Conservation (phyloP, 2,113 vertebrate species). For the Embiotoca jacksoni region DNA sequence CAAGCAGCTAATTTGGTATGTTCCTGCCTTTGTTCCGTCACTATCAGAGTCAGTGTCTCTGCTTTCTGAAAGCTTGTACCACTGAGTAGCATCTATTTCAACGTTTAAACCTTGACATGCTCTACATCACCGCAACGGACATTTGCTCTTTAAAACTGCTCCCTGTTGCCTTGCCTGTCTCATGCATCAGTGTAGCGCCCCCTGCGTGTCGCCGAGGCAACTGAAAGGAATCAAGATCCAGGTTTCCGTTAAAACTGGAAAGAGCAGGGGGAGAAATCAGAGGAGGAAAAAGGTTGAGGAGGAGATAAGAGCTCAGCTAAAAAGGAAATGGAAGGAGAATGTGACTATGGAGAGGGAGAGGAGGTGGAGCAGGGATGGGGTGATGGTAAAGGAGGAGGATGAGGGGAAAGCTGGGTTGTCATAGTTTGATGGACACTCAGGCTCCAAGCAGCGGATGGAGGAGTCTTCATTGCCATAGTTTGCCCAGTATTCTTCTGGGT, state of each 20-base stretch:
- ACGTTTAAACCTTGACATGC: constrained; percentile 30
- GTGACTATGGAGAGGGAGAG: constrained; percentile 59
- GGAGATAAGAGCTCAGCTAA: constrained; percentile 76
- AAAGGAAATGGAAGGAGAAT: constrained; percentile 80
- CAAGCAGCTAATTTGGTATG: constrained; percentile 13
- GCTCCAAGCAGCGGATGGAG: constrained; percentile 83
- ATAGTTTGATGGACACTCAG: constrained; percentile 80
- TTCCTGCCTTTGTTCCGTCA: constrained; percentile 26
- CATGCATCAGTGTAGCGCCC: constrained; percentile 54
- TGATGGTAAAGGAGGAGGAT: constrained; percentile 61
- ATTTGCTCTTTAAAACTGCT: constrained; percentile 44
- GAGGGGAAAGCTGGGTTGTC: constrained; percentile 70
- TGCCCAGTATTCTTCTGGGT: constrained; percentile 88
- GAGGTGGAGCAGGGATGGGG: constrained; percentile 59
- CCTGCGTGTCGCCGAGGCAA: constrained; percentile 47
- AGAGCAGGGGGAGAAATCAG: constrained; percentile 57
- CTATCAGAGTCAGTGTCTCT: constrained; percentile 7
- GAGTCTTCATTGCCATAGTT: constrained; percentile 89
- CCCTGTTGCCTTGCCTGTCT: constrained; percentile 48
- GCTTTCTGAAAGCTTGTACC: constrained; percentile 13
- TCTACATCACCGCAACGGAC: constrained; percentile 42
- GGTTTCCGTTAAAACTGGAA: constrained; percentile 65
- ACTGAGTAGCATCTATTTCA: constrained; percentile 34
- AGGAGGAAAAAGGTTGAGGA: constrained; percentile 30
- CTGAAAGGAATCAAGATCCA: constrained; percentile 71